Evolutionary conservation across 2,888 invertebrate genomes (phyloP).

Genomic region (Agrochola macilenta): DNA sequence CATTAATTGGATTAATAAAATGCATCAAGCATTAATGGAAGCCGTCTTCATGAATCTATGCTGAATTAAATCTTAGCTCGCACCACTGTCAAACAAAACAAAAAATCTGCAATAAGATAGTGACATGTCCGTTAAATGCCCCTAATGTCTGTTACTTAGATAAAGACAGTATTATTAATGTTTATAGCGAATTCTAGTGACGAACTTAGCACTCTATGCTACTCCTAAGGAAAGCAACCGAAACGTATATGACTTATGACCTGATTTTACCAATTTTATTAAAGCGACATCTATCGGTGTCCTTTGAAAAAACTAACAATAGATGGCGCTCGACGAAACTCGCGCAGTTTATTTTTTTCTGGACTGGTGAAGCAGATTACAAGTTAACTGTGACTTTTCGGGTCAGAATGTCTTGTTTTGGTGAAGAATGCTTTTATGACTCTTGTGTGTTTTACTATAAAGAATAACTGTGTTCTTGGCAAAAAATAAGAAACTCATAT

Average conservation of each 20-base stretch:
- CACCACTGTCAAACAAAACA: conserved; percentile 31
- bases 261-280: conserved; percentile 32
- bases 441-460: background rate
- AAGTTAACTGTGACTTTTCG: conserved; percentile 30
- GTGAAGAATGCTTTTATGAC: background rate
- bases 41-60: too few relatives aligned
- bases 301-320: conserved; percentile 19
- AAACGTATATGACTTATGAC: conserved; percentile 33
- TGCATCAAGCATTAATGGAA: background rate
- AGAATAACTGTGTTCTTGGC: conserved; percentile 2
- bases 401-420: conserved; percentile 26
- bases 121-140: conserved; percentile 47
- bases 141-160: conserved; percentile 55
- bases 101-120: conserved; percentile 51
- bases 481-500: background rate
- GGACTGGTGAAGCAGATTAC: conserved; percentile 16
- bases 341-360: conserved; percentile 27
- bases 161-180: conserved; percentile 69
- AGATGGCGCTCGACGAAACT: conserved; percentile 46
- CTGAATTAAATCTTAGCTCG: conserved; percentile 28
- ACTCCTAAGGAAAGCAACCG: conserved; percentile 17
- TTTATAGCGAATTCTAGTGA: conserved; percentile 61
- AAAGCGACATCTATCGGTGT: conserved; percentile 46
- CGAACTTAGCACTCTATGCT: conserved; percentile 41
- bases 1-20: background rate